phyloP scores from a whole-genome alignment of 2,113 vertebrate genomes.

The Rhagologus leucostigma region DNA sequence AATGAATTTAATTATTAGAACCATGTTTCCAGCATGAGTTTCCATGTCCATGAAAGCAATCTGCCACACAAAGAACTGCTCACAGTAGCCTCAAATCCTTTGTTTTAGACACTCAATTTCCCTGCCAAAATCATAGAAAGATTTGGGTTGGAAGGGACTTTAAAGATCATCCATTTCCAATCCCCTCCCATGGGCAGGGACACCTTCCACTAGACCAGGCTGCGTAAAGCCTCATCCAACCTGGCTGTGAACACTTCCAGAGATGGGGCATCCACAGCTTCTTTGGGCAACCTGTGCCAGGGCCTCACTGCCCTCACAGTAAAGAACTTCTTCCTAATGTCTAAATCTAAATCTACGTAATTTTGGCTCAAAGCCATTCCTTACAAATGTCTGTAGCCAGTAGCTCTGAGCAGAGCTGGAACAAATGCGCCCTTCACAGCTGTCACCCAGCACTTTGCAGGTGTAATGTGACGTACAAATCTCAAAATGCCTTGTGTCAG shows the following conservation, averaged over 20 bases:
- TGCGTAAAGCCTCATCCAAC: neutral
- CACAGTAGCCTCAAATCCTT: neutral
- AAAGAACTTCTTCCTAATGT: neutral
- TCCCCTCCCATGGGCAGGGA: neutral
- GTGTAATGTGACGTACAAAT: neutral
- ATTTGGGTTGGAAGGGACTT: neutral
- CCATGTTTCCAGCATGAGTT: neutral
- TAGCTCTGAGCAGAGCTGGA: neutral
- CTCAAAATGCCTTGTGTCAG: neutral
- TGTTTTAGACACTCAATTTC: neutral
- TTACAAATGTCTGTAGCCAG: neutral
- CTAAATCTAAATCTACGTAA: neutral
- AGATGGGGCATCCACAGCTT: neutral
- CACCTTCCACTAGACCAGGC: neutral
- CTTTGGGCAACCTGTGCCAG: neutral
- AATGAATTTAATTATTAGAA: conserved; percentile 12
- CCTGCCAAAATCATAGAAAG: neutral
- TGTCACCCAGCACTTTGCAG: neutral
- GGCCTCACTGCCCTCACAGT: neutral
- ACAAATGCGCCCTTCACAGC: neutral
- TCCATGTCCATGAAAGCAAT: neutral
- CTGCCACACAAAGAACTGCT: neutral
- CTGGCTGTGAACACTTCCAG: neutral
- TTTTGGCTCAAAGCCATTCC: neutral
- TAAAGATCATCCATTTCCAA: neutral